Evolutionary conservation across 1,140 invertebrate species (phyloP), one percentile per base, ranked within the genome.

Genomic region (Heliconius congener): DNA sequence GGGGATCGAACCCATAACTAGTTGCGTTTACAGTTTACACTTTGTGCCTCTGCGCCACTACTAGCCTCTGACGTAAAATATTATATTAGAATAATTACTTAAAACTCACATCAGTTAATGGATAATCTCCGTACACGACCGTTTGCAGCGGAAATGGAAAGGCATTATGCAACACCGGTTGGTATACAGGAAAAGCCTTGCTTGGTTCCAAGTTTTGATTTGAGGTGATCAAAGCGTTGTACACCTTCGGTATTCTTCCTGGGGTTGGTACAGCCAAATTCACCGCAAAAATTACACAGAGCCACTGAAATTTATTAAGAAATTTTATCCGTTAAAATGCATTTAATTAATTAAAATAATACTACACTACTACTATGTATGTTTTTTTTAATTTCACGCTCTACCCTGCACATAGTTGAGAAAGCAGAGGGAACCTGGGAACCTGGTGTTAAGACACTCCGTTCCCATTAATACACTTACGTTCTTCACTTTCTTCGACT

Each of bases 161-260:
- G 4, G 96, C 90, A 76, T 95, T 94, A 52, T 96, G 96, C 42
- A 97, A 85, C 0, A 96, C 95, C 13, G 96, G 96, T 84, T 97
- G 96, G 78, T 97, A 96, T 50, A 97, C 96, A 0, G 97, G 97
- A 89, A 95, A 97, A 0, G 97, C 96, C 71, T 96, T 95, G 78
- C 96, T 97, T 9, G 97, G 96, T 30, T 96, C 95, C 37, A 97
- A 88, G 87, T 97, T 97, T 84, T 97, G 96, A 83, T 97, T 96
- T 3, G 96, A 97, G 6, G 96, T 97, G 84, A 97, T 97, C 27
- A 97, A 93, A 0, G 96, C 96, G 90, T 97, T 97, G 91, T 97
- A 97, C 19, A 97, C 96, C 85, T 96, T 97, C 3, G 97, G 97
- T 46, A 93, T 94, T 88, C 95, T 93, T 71, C 86, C 91, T 1